Percentiles rank a stretch among this genome's conserved stretches.
Evolutionary conservation across 2,113 vertebrate species (phyloP).

Genomic region (Ploceus nigricollis): DNA sequence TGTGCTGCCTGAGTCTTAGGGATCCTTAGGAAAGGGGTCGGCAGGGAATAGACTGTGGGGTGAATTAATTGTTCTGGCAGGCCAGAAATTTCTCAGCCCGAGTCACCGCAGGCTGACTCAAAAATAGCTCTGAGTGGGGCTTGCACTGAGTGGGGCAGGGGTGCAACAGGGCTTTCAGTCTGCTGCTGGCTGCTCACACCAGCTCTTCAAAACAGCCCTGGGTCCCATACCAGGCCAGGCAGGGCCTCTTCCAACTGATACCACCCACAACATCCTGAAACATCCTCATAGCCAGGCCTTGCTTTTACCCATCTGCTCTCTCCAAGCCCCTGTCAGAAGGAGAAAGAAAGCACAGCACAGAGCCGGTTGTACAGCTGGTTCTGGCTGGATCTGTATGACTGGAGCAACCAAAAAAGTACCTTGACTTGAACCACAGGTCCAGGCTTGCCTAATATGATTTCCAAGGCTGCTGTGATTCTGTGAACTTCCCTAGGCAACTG

Average conservation of each 20-base stretch:
- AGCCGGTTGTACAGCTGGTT: not conserved
- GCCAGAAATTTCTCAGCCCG: not conserved
- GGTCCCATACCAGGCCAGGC: rapidly evolving
- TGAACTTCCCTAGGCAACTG: not conserved
- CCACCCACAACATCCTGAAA: not conserved
- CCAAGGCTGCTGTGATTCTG: not conserved
- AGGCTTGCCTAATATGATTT: not conserved
- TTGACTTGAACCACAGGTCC: not conserved
- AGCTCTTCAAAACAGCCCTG: not conserved
- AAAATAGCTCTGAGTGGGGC: not conserved
- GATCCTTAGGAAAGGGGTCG: not conserved
- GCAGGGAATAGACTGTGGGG: not conserved
- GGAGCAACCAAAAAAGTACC: not conserved
- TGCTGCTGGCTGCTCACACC: not conserved
- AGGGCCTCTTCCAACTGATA: not conserved
- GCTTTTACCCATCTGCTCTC: not conserved
- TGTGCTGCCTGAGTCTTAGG: not conserved
- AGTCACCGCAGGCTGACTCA: not conserved
- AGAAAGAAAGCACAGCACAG: not conserved
- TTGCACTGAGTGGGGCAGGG: rapidly evolving
- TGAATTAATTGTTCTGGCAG: conserved; percentile 29
- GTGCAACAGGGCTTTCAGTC: not conserved
- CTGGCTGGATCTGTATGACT: not conserved
- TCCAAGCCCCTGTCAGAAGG: not conserved
- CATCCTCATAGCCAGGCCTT: not conserved